Base-by-base conservation (phyloP, 2,113 vertebrate genomes). In the Zosterops lateralis region DNA sequence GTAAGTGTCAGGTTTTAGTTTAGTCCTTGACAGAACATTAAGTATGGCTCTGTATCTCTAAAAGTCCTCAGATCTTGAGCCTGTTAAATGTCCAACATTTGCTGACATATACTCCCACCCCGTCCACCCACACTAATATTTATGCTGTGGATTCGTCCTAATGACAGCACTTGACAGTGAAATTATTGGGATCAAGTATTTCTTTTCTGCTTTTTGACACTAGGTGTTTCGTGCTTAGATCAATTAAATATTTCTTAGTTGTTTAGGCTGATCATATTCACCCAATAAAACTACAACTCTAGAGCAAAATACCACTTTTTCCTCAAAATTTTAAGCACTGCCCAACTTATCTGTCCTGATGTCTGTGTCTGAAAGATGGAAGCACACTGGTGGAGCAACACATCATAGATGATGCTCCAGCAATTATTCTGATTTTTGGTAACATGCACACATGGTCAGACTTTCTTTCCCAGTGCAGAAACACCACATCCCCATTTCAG, bases 371-470 rank as follows among this genome's bases (percentile, higher is more conserved):
- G 48, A 26, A 51, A 82, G 9, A 64, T 0, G n/a, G 19, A 28
- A 87, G 16, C 14, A 24, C 11, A 13, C 7, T n/a, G 5, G 12
- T 68, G 29, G 34, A 82, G 7, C 3, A 85, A 36, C 7, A n/a
- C 9, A 26, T 38, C 38, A 18, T 2, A 54, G 60, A 19, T 57
- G 32, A 6, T 88, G 3, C 15, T 79, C 22, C 45, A 65, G 12
- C 14, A 72, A 61, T 11, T 5, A 44, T 60, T 72, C 32, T 40
- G 40, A n/a, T 38, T 68, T 90, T 54, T 50, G 18, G 14, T 47
- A 65, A 28, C 22, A n/a, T 1, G 3, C 4, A 29, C 6, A 13
- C 2, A 0, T 25, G 9, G 7, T 53, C 62, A 87, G 29, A 51
- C 28, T 32, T 87, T 54, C 31, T 32, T 89, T 82, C 20, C 57